phyloP scores from a whole-genome alignment of 2,113 vertebrate species.

The Ascaphus truei region DNA sequence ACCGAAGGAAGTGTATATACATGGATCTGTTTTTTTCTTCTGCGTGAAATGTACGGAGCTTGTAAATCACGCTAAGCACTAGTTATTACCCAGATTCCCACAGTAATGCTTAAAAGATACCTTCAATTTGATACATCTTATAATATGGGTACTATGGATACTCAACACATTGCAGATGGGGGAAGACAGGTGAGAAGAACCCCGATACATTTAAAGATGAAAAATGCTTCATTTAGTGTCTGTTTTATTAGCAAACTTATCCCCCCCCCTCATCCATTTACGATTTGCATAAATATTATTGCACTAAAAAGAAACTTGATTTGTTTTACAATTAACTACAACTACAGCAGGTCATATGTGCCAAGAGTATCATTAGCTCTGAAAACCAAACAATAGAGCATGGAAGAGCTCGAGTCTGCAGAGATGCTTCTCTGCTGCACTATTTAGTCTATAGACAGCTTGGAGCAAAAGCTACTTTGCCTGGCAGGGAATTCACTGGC shows the following conservation, averaged over 20 bases:
- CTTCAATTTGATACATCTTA: too few relatives aligned
- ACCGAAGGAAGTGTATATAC: too few relatives aligned
- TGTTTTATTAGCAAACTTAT: conserved; percentile 4
- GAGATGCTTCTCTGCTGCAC: conserved; percentile 15
- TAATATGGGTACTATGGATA: too few relatives aligned
- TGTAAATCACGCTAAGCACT: too few relatives aligned
- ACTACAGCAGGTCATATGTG: conserved; percentile 22
- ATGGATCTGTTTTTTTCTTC: too few relatives aligned
- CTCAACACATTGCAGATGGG: too few relatives aligned
- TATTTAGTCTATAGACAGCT: conserved; percentile 12
- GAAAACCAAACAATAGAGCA: conserved; percentile 13
- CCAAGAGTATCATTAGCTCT: conserved; percentile 28
- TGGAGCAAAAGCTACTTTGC: conserved; percentile 8
- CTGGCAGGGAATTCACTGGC: conserved; percentile 24
- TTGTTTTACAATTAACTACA: conserved; percentile 26
- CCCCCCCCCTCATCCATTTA: not conserved
- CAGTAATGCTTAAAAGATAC: too few relatives aligned
- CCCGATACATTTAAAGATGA: too few relatives aligned
- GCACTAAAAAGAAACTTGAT: not conserved
- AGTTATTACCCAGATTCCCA: too few relatives aligned
- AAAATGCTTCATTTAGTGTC: not conserved
- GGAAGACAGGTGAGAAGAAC: too few relatives aligned
- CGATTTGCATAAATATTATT: conserved; percentile 13
- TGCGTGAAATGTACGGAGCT: too few relatives aligned
- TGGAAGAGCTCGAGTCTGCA: not conserved